Evolutionary conservation across 2,797 vertebrate species (phyloP), one percentile per base, ranked within the genome.

Genomic region (Galagoides demidoff): DNA sequence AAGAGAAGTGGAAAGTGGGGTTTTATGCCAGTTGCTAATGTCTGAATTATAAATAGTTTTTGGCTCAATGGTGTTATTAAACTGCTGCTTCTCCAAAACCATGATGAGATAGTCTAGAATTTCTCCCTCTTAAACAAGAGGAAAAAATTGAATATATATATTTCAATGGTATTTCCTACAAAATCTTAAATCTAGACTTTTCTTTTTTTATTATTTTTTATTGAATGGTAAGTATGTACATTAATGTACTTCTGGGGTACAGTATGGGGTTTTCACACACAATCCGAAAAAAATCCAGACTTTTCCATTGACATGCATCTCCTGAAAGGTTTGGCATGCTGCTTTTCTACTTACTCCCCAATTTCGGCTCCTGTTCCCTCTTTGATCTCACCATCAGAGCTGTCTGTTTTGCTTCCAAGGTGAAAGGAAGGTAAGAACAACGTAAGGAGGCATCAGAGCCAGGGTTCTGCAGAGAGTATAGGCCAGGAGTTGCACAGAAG

Each of bases 31-130:
- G 95, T 87, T 74, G 94, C 85, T 96, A 95, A 95, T 95, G 93
- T 97, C 93, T 82, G 89, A 86, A 88, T 95, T 97, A 92, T 90
- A 95, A 97, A 95, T 97, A 97, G 96, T 96, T 95, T 93, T 95
- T 43, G 2, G 94, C 95, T 95, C 49, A 97, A 87, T 95, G 94
- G 89, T 87, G 63, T 97, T 96, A 87, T 93, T 97, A 96, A 97
- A 89, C 87, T 96, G 94, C 59, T 64, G 31, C 77, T 89, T 96
- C 94, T 97, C 96, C 90, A 97, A 92, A 94, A 77, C 92, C 84
- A 45, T 89, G 59, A 61, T 66, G 45, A 95, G 94, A 88, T 90
- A 85, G 83, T 93, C 92, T 91, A 93, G 94, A 96, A 95, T 95
- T 95, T 95, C 88, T 95, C 43, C 66, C 85, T 71, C 76, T 87